Evolutionary conservation across 2,888 invertebrate species (phyloP).

Genomic region (Drosophila silvestris): DNA sequence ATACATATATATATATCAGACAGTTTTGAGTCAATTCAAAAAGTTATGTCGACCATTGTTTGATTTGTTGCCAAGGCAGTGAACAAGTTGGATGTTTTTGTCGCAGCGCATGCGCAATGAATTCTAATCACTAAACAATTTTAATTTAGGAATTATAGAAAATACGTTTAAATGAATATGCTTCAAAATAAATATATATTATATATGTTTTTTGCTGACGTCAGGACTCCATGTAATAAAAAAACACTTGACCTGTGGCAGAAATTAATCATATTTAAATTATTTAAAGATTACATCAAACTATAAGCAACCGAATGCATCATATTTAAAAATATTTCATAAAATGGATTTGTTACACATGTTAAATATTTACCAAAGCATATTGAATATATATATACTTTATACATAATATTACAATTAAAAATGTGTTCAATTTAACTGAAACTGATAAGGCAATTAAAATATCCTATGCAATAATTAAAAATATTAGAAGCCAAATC

Average conservation of each 20-base stretch:
- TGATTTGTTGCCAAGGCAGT: conserved; percentile 58
- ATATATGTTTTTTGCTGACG: neutral
- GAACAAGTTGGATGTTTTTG: neutral
- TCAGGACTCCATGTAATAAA: neutral
- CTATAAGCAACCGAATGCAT: no score
- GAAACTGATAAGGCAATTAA: no score
- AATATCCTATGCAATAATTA: no score
- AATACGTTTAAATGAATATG: neutral
- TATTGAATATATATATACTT: neutral
- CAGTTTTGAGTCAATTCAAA: conserved; percentile 54
- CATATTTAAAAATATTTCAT: neutral
- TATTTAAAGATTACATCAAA: no score
- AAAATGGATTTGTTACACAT: neutral
- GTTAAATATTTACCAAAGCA: neutral
- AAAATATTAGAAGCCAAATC: neutral
- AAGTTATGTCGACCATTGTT: conserved; percentile 47
- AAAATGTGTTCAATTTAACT: neutral
- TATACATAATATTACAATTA: neutral
- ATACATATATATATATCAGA: conserved; percentile 7
- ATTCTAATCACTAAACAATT: neutral
- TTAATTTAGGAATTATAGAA: neutral
- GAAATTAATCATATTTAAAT: neutral
- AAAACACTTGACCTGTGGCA: neutral
- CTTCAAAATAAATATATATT: no score
- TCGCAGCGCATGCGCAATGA: conserved; percentile 39